Percentiles rank a stretch among this genome's conserved stretches.
phyloP scores from a whole-genome alignment of 2,113 vertebrate genomes.

The Petroica traversi region DNA sequence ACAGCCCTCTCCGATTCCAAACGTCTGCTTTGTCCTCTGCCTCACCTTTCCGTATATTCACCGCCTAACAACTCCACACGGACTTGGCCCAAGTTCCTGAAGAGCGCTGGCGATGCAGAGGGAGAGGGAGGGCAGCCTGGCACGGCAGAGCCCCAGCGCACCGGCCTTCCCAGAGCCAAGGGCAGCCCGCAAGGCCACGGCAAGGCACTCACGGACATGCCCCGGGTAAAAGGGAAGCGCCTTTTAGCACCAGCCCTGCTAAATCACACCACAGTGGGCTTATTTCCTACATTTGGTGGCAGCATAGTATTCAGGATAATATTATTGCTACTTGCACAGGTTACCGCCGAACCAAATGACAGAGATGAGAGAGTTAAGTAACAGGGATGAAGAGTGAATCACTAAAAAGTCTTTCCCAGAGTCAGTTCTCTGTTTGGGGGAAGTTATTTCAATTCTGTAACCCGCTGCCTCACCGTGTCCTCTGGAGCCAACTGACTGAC shows the following conservation, averaged over 20 bases:
- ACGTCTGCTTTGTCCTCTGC: conserved; percentile 43
- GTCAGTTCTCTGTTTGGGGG: not conserved
- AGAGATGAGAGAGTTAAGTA: conserved; percentile 16
- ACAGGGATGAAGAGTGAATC: not conserved
- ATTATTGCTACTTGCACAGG: not conserved
- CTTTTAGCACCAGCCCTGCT: not conserved
- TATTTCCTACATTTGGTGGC: conserved; percentile 59
- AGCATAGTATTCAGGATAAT: conserved; percentile 51
- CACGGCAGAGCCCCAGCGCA: not conserved
- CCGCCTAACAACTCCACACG: not conserved
- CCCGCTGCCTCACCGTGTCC: not conserved
- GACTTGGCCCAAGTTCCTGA: not conserved
- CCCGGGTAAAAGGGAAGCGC: not conserved
- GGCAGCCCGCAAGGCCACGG: not conserved
- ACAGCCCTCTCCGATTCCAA: conserved; percentile 36
- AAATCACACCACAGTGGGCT: not conserved
- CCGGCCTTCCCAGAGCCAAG: not conserved
- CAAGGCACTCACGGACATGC: rapidly evolving
- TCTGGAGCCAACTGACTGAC: not conserved
- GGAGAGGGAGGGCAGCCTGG: not conserved
- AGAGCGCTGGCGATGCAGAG: not conserved
- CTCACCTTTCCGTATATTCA: conserved; percentile 28
- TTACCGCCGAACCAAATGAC: not conserved
- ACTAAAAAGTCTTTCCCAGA: conserved; percentile 23
- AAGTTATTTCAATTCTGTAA: conserved; percentile 10